phyloP scores from a whole-genome alignment of 2,888 invertebrate species.

The Rhorus exstirpatorius region DNA sequence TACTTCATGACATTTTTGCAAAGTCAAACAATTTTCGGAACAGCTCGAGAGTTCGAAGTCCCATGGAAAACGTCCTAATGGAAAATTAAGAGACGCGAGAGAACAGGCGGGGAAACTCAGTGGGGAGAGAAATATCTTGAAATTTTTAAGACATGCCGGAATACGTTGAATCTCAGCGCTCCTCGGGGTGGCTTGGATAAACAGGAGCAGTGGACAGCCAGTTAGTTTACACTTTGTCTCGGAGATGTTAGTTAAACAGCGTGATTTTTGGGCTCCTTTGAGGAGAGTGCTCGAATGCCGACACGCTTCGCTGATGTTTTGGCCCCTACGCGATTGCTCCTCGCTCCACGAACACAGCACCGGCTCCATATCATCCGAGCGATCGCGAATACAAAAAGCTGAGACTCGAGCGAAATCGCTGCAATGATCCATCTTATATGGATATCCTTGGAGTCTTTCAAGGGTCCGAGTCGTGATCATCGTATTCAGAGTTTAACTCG shows the following conservation, averaged over 20 bases:
- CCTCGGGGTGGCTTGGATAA: slow-evolving; percentile 78
- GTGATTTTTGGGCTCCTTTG: slow-evolving; percentile 77
- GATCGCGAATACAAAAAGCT: slow-evolving; percentile 3
- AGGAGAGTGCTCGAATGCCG: slow-evolving; percentile 67
- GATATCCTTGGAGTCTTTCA: too few relatives aligned
- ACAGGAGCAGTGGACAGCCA: slow-evolving; percentile 81
- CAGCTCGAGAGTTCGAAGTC: too few relatives aligned
- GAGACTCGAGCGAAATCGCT: neutral
- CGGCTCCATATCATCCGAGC: slow-evolving; percentile 9
- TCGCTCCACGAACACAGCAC: slow-evolving; percentile 24
- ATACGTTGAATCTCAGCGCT: slow-evolving; percentile 6
- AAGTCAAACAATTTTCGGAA: too few relatives aligned
- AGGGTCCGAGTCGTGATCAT: too few relatives aligned
- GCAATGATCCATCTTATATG: too few relatives aligned
- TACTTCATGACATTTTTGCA: too few relatives aligned
- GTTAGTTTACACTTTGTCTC: slow-evolving; percentile 85
- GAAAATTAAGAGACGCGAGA: neutral
- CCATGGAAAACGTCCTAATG: too few relatives aligned
- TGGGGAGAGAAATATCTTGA: neutral
- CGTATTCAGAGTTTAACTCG: too few relatives aligned
- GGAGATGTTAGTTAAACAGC: slow-evolving; percentile 84
- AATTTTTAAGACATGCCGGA: slow-evolving; percentile 12
- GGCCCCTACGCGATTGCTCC: slow-evolving; percentile 28
- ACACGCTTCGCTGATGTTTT: slow-evolving; percentile 68
- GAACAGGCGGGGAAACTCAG: neutral